These are phyloP conservation scores for Callosobruchus maculatus DNA, from an alignment of 2,888 invertebrate species.

Conservation along the genomic window DNA sequence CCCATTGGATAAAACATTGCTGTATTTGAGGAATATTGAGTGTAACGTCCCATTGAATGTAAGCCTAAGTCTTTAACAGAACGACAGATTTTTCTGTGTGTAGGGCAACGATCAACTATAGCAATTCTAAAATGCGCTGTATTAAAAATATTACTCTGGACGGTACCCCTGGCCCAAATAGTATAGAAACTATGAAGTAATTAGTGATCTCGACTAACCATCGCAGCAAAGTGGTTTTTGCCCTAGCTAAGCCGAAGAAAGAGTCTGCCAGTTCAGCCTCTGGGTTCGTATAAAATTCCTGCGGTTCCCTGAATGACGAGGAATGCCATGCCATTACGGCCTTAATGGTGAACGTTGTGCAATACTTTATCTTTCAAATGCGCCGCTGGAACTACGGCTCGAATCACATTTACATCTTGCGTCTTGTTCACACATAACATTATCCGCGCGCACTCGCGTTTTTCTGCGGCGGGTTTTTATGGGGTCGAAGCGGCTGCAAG, in stretches of 20 bases:
- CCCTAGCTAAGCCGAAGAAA: not conserved
- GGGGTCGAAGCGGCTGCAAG: not conserved
- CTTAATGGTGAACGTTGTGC: slow-evolving; percentile 37
- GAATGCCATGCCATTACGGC: slow-evolving; percentile 35
- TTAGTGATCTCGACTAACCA: not conserved
- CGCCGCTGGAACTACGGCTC: slow-evolving; percentile 26
- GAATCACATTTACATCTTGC: slow-evolving; percentile 36
- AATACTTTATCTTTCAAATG: slow-evolving; percentile 38
- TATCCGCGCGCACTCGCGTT: slow-evolving; percentile 15
- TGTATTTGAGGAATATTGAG: too few relatives aligned
- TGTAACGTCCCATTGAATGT: too few relatives aligned
- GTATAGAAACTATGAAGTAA: not conserved
- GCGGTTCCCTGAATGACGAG: slow-evolving; percentile 37
- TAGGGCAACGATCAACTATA: too few relatives aligned
- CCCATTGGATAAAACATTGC: too few relatives aligned
- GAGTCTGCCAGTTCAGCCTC: not conserved
- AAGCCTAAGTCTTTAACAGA: too few relatives aligned
- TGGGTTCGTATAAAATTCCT: slow-evolving; percentile 38
- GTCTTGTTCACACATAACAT: slow-evolving; percentile 38
- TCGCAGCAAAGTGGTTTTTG: not conserved
- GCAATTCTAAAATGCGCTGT: too few relatives aligned
- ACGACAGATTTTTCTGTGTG: too few relatives aligned
- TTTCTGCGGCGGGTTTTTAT: not conserved
- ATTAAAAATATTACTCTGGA: too few relatives aligned
- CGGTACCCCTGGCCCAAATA: too few relatives aligned